A percentile compares a stretch with the other conserved stretches of the same genome.
Evolutionary conservation across 1,140 invertebrate genomes (phyloP).

Genomic region (Brachionus paranguensis): DNA sequence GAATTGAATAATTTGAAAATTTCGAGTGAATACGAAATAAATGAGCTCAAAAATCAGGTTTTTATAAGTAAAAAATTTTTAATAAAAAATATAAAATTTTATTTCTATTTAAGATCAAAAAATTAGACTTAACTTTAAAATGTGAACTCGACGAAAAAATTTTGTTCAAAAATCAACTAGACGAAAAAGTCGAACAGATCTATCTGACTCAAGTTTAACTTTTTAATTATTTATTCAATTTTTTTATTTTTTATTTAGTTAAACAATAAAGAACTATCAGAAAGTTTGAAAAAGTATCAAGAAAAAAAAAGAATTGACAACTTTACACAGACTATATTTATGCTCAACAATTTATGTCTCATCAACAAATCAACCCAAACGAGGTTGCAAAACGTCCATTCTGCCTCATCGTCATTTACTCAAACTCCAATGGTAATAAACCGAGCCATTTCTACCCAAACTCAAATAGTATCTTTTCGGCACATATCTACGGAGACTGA

Average conservation of each 20-base stretch:
- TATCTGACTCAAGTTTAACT: background rate
- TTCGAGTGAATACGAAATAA: background rate
- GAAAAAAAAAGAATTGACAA: background rate
- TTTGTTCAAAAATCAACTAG: background rate
- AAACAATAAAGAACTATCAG: background rate
- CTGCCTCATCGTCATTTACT: background rate
- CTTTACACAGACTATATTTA: background rate
- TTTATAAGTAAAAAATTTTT: background rate
- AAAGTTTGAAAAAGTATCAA: background rate
- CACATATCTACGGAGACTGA: background rate
- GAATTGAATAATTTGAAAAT: conserved; percentile 1
- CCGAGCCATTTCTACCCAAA: background rate
- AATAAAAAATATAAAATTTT: background rate
- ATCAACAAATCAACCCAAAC: background rate
- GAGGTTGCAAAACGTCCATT: too few relatives aligned
- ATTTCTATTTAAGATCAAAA: background rate
- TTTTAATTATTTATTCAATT: background rate
- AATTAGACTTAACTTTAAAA: background rate
- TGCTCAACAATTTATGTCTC: background rate
- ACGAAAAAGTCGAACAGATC: background rate
- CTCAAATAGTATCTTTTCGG: background rate
- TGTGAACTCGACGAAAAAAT: background rate
- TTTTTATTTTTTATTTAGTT: background rate
- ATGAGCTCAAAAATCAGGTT: background rate
- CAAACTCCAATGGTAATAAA: background rate